A percentile compares a stretch with the other conserved stretches of the same genome.
These are phyloP conservation scores for Cerastis leucographa DNA, from an alignment of 2,888 invertebrate species.

Conservation along the genomic window DNA sequence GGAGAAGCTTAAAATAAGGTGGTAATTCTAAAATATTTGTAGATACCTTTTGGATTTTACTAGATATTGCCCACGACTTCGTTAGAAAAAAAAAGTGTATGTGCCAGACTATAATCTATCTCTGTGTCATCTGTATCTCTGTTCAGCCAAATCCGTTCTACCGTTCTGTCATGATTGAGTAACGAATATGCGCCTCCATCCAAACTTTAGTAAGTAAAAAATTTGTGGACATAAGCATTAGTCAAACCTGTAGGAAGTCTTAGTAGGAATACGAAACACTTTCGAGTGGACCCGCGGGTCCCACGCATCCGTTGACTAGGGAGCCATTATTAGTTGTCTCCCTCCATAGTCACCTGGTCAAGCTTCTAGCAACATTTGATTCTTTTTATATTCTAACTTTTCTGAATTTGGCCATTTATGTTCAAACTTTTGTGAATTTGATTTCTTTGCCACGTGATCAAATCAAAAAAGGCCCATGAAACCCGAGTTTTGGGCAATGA, in stretches of 20 bases:
- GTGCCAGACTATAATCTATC: not conserved
- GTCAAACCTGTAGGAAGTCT: no score
- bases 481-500: not conserved
- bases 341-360: not conserved
- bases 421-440: constrained; percentile 1
- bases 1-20: not conserved
- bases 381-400: not conserved
- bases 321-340: no score
- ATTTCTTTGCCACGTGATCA: not conserved
- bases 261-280: no score
- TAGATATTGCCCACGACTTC: not conserved
- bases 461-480: constrained; percentile 8
- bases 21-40: not conserved
- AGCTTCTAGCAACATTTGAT: not conserved
- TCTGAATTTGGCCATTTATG: not conserved
- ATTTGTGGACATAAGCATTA: no score
- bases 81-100: no score
- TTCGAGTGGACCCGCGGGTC: no score
- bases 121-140: not conserved
- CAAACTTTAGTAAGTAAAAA: no score
- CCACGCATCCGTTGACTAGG: no score
- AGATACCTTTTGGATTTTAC: not conserved
- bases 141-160: not conserved
- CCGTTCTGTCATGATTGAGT: not conserved
- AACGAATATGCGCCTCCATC: not conserved